Conservation (phyloP, 2,888 invertebrate genomes). For the Tetheella fluctuosa region DNA sequence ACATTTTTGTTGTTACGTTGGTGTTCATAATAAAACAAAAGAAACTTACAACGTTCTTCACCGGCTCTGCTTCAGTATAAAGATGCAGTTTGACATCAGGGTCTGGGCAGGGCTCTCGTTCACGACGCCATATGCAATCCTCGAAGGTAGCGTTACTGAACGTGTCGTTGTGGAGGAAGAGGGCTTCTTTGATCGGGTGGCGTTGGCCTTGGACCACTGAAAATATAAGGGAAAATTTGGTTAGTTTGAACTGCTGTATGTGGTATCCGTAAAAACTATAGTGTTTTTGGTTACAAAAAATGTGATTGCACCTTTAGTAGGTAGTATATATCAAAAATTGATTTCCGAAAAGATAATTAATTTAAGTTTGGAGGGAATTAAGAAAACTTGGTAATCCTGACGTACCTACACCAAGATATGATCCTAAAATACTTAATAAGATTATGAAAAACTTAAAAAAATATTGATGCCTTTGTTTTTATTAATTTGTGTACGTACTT, state of each 20-base stretch:
- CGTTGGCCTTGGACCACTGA: constrained; percentile 41
- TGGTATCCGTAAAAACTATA: neutral
- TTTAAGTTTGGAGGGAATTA: too few relatives aligned
- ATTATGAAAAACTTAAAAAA: too few relatives aligned
- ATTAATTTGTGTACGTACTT: too few relatives aligned
- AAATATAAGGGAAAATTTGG: neutral
- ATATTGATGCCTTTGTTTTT: neutral
- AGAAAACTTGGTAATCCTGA: too few relatives aligned
- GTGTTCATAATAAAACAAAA: neutral
- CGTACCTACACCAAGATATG: too few relatives aligned
- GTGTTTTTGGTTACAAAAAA: too few relatives aligned
- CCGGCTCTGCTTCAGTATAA: constrained; percentile 84
- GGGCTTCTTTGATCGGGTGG: constrained; percentile 85
- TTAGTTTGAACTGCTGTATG: neutral
- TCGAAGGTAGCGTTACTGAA: constrained; percentile 85
- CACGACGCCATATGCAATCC: constrained; percentile 89
- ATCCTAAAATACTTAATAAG: too few relatives aligned
- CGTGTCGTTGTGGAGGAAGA: constrained; percentile 84
- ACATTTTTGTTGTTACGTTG: too few relatives aligned
- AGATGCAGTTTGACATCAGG: constrained; percentile 86
- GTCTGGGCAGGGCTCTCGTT: constrained; percentile 88
- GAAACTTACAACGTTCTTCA: constrained; percentile 69
- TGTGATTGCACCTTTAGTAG: too few relatives aligned
- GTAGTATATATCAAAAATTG: too few relatives aligned
- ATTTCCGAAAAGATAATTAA: too few relatives aligned